Evolutionary conservation across 2,113 vertebrate species (phyloP), one percentile per base, ranked within the genome.

Genomic region (Prietella phreatophila): DNA sequence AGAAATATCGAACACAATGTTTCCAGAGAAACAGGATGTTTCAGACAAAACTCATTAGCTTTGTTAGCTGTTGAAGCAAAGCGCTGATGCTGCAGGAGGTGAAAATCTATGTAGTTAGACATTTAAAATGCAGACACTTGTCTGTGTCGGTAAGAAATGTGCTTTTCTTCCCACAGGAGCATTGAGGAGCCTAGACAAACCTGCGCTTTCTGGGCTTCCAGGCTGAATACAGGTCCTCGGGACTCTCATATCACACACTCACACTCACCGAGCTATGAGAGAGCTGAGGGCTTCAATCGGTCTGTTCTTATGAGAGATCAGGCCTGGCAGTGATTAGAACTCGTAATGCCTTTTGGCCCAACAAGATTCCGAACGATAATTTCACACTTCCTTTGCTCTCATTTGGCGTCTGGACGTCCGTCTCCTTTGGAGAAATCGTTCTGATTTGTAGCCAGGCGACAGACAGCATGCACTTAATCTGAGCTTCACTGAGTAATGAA

Each of bases 301-400:
- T 42, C 69, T 58, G 22, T 27, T 25, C n/a, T 86, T 83, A 75
- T 81, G 63, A 63, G 53, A 39, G 15, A 22, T 81, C 58, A 78
- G 33, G 15, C 84, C 53, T 55, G n/a, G 87, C 71, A 39, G 82
- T 61, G 55, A 81, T 73, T 67, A 61, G 42, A 69, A 69, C 60
- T 42, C 58, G 3, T 60, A 71, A 83, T 82, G 82, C 76, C 63
- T 58, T 22, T 83, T 69, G 39, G 5, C 36, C 53, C 39, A 90
- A 89, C 61, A 85, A 85, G 79, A 89, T 89, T 67, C 69, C 14
- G 55, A 88, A 75, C 81, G 85, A 90, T 88, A 67, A 86, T 88
- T 86, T 88, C 87, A 90, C 87, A 88, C 80, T 83, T 80, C 81
- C 53, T 55, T 85, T 50, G 73, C 85, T 83, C 82, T 69, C 36